Evolutionary conservation across 2,888 invertebrate genomes (phyloP), one percentile per base, ranked within the genome.

Genomic region (Thysanoteuthis rhombus): DNA sequence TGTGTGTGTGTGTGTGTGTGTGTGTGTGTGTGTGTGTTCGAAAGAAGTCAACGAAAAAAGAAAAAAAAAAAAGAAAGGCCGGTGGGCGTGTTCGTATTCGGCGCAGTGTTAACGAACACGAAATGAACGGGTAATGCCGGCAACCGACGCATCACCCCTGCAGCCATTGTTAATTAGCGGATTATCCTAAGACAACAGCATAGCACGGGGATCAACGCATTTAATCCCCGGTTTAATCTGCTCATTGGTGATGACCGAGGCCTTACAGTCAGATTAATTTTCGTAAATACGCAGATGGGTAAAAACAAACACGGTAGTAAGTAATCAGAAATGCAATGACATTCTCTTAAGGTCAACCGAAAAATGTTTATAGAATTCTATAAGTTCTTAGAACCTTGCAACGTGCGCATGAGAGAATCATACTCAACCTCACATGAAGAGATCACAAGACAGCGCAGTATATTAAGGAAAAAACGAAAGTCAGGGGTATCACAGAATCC

Each of bases 221-320:
- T 75, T 75, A 75, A 75, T 75, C 75, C n/a, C 16, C 12, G n/a
- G 75, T 75, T 75, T 75, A 75, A 75, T 75, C 75, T 75, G 75
- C 75, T 75, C 75, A 75, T 75, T 75, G 75, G 75, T 75, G 75
- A n/a, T 75, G 75, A 75, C 75, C 75, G 75, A 75, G 75, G 75
- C 75, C 75, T 75, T 75, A n/a, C 75, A 75, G 75, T 75, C n/a
- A 75, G 75, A 75, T 75, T 75, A 75, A 75, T 36, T n/a, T 75
- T 75, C 75, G 75, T 75, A 75, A 75, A 75, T 75, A 75, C 75
- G 75, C 75, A 75, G 75, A 75, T 75, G 36, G 75, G n/a, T 75
- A 75, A 75, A 75, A 75, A 75, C 75, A 75, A 75, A 75, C 12
- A 75, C 36, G 36, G 75, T 75, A n/a, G n/a, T n/a, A n/a, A n/a